phyloP scores from a whole-genome alignment of 1,140 invertebrate species.

The Nymphalis io region DNA sequence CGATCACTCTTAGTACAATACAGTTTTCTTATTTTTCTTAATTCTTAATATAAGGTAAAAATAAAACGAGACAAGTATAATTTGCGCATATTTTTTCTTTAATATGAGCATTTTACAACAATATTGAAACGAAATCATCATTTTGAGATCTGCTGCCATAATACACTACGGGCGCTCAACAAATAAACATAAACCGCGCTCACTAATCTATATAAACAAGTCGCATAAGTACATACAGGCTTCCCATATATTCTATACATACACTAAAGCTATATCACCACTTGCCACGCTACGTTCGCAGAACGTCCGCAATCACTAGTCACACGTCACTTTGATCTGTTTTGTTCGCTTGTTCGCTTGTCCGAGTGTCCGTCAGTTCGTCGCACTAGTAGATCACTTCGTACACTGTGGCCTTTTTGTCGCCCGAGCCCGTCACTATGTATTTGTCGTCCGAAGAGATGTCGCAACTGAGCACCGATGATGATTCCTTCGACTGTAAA shows the following conservation, averaged over 20 bases:
- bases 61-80: constrained; percentile 54
- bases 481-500: constrained; percentile 97
- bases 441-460: constrained; percentile 99
- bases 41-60: constrained; percentile 11
- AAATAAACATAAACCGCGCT: constrained; percentile 79
- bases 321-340: constrained; percentile 64
- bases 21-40: no score
- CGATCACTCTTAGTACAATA: no score
- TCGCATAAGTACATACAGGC: constrained; percentile 80
- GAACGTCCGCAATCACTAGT: constrained; percentile 51
- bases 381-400: constrained; percentile 94
- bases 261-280: constrained; percentile 79
- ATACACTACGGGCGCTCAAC: constrained; percentile 80
- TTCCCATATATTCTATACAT: constrained; percentile 72
- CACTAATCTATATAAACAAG: constrained; percentile 80
- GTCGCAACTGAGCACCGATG: constrained; percentile 99
- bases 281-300: constrained; percentile 58
- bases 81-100: constrained; percentile 79
- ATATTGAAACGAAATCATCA: constrained; percentile 80
- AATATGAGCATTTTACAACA: constrained; percentile 81
- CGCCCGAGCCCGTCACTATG: constrained; percentile 99
- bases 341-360: constrained; percentile 55
- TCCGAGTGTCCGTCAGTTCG: constrained; percentile 36
- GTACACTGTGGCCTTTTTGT: constrained; percentile 99
- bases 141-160: constrained; percentile 80